Conservation (phyloP, 2,113 vertebrate genomes). For the Malurus melanocephalus region DNA sequence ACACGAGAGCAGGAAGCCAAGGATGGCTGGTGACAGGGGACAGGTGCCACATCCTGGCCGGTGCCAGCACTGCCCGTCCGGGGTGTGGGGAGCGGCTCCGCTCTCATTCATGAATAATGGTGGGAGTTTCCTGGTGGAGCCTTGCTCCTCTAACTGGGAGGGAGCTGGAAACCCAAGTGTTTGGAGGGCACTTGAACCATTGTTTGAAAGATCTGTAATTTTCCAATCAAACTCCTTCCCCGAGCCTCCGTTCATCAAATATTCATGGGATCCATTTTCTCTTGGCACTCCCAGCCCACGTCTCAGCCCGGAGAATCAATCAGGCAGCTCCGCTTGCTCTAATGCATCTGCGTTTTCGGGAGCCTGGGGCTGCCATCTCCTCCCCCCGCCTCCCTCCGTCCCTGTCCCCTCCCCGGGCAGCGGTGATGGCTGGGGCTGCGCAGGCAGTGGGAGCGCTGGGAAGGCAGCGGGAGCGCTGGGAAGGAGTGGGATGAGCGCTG, state of each 20-base stretch:
- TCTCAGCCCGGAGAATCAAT: slow-evolving; percentile 60
- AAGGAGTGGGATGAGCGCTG: background rate
- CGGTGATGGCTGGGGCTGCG: background rate
- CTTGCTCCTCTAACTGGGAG: slow-evolving; percentile 38
- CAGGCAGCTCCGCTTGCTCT: slow-evolving; percentile 48
- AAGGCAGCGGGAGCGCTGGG: background rate
- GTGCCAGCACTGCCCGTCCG: background rate
- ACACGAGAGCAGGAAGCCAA: background rate
- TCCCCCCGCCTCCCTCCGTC: background rate
- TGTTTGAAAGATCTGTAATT: slow-evolving; percentile 65
- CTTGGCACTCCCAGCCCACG: slow-evolving; percentile 57
- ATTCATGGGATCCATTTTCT: slow-evolving; percentile 69
- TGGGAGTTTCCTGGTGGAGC: slow-evolving; percentile 30
- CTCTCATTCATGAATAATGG: slow-evolving; percentile 10
- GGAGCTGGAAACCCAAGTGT: slow-evolving; percentile 42
- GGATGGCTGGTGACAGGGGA: background rate
- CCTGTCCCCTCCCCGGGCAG: background rate
- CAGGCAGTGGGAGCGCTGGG: background rate
- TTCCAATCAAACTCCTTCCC: slow-evolving; percentile 65
- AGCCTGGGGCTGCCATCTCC: slow-evolving; percentile 44
- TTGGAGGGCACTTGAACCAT: slow-evolving; percentile 53
- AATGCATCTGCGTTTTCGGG: slow-evolving; percentile 44
- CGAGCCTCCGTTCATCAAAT: slow-evolving; percentile 64
- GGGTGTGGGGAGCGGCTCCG: background rate
- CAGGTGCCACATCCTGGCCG: fast-evolving